Percentiles rank a stretch among this genome's conserved stretches.
phyloP scores from a whole-genome alignment of 2,888 invertebrate species.

The Phytoseiulus persimilis region DNA sequence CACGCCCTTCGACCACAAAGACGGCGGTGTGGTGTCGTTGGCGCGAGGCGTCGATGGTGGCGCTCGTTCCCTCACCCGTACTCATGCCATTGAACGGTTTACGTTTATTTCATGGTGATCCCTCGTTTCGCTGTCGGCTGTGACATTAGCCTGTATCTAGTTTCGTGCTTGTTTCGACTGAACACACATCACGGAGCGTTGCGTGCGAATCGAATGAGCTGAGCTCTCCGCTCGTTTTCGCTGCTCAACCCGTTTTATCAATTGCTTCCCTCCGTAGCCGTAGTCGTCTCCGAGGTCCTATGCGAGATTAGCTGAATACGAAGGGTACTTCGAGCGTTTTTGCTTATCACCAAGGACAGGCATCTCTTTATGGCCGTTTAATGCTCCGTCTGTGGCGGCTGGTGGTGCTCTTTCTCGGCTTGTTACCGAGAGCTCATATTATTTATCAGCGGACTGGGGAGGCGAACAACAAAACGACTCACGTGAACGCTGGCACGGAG shows the following conservation, averaged over 20 bases:
- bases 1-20: background rate
- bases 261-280: background rate
- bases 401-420: background rate
- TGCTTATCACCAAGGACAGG: background rate
- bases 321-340: background rate
- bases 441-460: background rate
- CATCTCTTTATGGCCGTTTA: background rate
- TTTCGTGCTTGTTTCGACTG: background rate
- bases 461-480: background rate
- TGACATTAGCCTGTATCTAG: background rate
- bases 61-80: background rate
- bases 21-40: background rate
- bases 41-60: background rate
- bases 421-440: background rate
- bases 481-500: background rate
- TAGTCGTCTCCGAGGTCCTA: background rate
- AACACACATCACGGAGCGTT: background rate
- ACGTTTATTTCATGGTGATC: background rate
- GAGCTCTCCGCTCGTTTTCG: background rate
- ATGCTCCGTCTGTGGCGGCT: background rate
- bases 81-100: background rate
- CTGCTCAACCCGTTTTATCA: background rate
- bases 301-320: background rate
- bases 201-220: background rate
- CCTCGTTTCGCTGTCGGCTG: background rate